Conservation (phyloP, 2,797 vertebrate genomes). For the Gallinago solitaria region DNA sequence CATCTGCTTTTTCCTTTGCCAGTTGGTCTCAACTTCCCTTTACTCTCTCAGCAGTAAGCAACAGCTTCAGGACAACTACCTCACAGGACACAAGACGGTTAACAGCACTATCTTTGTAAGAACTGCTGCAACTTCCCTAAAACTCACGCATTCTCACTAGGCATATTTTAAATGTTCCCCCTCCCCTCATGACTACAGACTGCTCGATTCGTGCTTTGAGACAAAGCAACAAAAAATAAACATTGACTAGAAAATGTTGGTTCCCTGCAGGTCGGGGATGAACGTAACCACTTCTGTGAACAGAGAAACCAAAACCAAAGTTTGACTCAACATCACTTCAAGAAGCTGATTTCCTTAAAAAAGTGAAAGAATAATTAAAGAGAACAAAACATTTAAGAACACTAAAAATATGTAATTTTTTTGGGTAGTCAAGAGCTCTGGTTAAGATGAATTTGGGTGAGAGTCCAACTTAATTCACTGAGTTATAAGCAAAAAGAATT, state of each 20-base stretch:
- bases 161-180: not conserved
- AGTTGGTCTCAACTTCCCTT: not conserved
- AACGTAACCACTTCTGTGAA: not conserved
- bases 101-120: not conserved
- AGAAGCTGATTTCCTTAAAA: not conserved
- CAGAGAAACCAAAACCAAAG: not conserved
- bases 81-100: not conserved
- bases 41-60: not conserved
- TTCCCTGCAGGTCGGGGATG: not conserved
- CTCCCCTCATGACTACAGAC: not conserved
- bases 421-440: not conserved
- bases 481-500: not conserved
- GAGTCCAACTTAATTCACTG: not conserved
- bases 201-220: not conserved
- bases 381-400: not conserved
- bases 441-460: not conserved
- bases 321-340: accelerated
- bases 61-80: not conserved
- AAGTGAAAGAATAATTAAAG: not conserved
- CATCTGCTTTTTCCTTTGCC: not conserved
- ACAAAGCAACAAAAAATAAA: not conserved
- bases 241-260: accelerated
- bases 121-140: not conserved
- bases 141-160: not conserved
- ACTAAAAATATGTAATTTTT: not conserved